Evolutionary conservation across 2,113 vertebrate species (phyloP).

Genomic region (Hemiscyllium ocellatum): DNA sequence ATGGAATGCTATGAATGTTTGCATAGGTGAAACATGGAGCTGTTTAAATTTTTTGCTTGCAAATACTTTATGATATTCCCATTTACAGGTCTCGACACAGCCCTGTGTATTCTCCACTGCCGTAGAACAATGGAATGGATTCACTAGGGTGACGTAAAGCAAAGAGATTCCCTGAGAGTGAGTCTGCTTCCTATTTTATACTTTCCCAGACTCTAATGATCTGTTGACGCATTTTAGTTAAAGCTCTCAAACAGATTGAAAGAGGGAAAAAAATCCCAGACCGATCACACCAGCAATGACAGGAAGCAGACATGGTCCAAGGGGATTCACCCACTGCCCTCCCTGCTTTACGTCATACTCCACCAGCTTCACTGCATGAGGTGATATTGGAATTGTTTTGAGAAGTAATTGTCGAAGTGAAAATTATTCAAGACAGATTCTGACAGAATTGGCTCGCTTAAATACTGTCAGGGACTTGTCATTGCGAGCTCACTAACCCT

Average conservation of each 20-base stretch:
- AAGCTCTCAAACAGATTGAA: background rate
- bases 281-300: background rate
- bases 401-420: background rate
- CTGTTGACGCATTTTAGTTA: conserved; percentile 23
- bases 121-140: background rate
- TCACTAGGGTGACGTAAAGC: conserved; percentile 1
- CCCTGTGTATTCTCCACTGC: conserved; percentile 4
- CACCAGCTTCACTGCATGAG: background rate
- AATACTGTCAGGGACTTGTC: background rate
- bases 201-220: conserved; percentile 8
- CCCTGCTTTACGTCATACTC: background rate
- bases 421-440: background rate
- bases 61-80: background rate
- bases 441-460: background rate
- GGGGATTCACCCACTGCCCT: background rate
- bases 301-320: background rate
- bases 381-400: background rate
- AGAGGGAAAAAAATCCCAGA: background rate
- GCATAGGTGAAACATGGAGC: background rate
- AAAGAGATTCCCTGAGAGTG: conserved; percentile 22
- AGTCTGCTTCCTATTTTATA: conserved; percentile 14
- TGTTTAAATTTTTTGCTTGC: background rate
- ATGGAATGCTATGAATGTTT: background rate
- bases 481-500: background rate
- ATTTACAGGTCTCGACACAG: background rate